Percentiles rank a stretch among this genome's conserved stretches.
These are phyloP conservation scores for Andrena bucephala DNA, from an alignment of 2,888 invertebrate species.

Conservation along the genomic window DNA sequence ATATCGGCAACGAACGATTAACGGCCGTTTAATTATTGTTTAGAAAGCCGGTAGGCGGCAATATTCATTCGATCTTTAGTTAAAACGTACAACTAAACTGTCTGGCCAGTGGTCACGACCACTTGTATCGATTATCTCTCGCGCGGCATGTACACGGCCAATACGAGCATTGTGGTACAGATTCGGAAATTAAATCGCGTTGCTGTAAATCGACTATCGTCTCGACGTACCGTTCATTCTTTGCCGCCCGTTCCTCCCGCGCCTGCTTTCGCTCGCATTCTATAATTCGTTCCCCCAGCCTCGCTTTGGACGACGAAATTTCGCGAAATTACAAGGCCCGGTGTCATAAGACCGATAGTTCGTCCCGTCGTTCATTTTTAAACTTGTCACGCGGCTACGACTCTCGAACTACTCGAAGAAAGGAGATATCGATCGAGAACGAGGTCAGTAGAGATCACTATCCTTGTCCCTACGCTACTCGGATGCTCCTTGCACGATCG, in stretches of 20 bases:
- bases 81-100: constrained; percentile 43
- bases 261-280: constrained; percentile 34
- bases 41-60: constrained; percentile 6
- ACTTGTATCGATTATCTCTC: constrained; percentile 57
- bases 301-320: background rate
- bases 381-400: constrained; percentile 26
- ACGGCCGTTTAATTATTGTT: constrained; percentile 18
- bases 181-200: constrained; percentile 53
- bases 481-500: background rate
- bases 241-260: background rate
- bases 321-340: constrained; percentile 62
- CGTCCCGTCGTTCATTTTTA: constrained; percentile 14
- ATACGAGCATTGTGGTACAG: constrained; percentile 47
- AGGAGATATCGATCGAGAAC: constrained; percentile 65
- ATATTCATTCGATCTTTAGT: constrained; percentile 51
- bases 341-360: constrained; percentile 67
- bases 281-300: constrained; percentile 20
- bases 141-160: constrained; percentile 44
- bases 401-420: constrained; percentile 49
- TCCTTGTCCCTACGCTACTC: constrained; percentile 38
- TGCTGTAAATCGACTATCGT: constrained; percentile 23
- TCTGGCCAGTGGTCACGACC: constrained; percentile 44
- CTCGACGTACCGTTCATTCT: constrained; percentile 4
- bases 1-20: background rate
- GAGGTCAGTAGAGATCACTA: constrained; percentile 66